Percentiles rank a stretch among this genome's conserved stretches.
These are phyloP conservation scores for Sturnira hondurensis DNA, from an alignment of 2,113 vertebrate species.

Conservation along the genomic window DNA sequence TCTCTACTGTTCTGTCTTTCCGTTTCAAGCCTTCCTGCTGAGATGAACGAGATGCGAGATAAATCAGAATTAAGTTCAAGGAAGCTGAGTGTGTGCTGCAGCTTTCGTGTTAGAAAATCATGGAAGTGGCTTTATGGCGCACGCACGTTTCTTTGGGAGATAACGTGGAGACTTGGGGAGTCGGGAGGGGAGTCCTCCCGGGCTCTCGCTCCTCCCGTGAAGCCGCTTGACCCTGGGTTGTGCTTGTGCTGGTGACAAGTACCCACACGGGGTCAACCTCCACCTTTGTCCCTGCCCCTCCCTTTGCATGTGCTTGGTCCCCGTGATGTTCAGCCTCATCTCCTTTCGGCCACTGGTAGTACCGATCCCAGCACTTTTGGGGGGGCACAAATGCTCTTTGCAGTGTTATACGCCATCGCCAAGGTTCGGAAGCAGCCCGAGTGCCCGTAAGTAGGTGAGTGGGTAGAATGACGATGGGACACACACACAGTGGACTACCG, in stretches of 20 bases:
- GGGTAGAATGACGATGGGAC: no score
- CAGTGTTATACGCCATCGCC: no score
- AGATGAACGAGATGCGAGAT: background rate
- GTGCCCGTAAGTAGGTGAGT: no score
- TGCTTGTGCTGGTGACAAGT: background rate
- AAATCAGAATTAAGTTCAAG: background rate
- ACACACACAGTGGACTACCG: no score
- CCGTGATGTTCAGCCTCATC: no score
- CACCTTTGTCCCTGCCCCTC: background rate
- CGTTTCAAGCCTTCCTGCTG: background rate
- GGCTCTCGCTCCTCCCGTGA: background rate
- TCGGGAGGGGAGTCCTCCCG: background rate
- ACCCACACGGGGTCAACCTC: rapidly evolving
- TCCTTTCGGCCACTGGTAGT: rapidly evolving
- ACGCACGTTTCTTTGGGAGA: background rate
- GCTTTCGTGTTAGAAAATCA: background rate
- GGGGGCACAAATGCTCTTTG: no score
- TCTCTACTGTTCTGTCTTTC: background rate
- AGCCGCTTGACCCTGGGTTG: background rate
- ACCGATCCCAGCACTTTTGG: no score
- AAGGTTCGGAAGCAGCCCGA: no score
- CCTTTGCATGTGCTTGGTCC: background rate
- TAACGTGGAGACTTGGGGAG: background rate
- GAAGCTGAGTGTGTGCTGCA: rapidly evolving
- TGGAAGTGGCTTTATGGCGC: no score